A percentile compares a stretch with the other conserved stretches of the same genome.
Evolutionary conservation across 2,888 invertebrate genomes (phyloP).

Genomic region (Pristionchus arcanus): DNA sequence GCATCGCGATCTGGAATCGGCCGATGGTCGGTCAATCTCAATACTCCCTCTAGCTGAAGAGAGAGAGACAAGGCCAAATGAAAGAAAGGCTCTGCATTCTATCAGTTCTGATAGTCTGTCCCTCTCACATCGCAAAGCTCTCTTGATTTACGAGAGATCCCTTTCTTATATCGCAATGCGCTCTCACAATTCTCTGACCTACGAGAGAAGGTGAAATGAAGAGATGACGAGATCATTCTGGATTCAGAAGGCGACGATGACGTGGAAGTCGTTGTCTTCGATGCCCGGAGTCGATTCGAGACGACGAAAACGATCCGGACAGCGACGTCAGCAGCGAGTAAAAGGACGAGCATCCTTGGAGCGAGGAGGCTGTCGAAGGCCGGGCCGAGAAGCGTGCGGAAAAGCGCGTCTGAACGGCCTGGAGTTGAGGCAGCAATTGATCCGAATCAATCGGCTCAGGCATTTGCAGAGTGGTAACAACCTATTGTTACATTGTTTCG

Average conservation of each 20-base stretch:
- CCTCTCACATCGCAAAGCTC: too few relatives aligned
- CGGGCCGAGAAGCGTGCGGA: neutral
- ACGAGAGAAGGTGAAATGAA: too few relatives aligned
- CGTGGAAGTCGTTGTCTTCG: conserved; percentile 20
- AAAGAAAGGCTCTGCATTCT: too few relatives aligned
- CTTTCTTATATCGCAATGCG: too few relatives aligned
- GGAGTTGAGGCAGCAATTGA: neutral
- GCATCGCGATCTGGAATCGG: neutral
- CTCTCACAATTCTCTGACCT: too few relatives aligned
- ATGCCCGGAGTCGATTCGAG: neutral
- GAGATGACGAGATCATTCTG: neutral
- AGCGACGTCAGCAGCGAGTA: neutral
- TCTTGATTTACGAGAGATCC: too few relatives aligned
- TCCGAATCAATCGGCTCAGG: too few relatives aligned
- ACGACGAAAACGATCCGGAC: neutral
- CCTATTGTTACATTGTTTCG: neutral
- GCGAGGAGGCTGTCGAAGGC: neutral
- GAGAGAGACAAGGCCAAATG: too few relatives aligned
- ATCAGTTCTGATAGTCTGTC: too few relatives aligned
- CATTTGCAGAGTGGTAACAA: neutral
- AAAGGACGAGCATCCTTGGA: neutral
- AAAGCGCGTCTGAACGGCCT: neutral
- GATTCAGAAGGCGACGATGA: conserved; percentile 34
- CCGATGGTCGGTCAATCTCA: too few relatives aligned
- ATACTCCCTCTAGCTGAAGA: too few relatives aligned